Evolutionary conservation across 2,888 invertebrate species (phyloP).

Genomic region (Malthinus seriepunctatus): DNA sequence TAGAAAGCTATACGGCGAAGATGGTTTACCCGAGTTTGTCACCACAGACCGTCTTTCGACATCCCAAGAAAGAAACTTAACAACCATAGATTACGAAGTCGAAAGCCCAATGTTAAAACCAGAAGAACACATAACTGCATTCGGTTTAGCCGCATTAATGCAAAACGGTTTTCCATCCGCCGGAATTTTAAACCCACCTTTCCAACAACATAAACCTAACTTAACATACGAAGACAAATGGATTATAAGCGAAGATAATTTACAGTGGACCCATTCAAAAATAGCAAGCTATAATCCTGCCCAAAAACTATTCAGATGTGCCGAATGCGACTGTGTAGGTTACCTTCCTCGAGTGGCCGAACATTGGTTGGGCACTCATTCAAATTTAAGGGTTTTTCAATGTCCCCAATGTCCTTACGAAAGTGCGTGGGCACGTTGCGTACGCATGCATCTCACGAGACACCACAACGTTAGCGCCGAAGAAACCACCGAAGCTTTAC

Average conservation of each 20-base stretch:
- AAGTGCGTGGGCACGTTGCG: slow-evolving; percentile 76
- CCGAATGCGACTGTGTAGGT: slow-evolving; percentile 76
- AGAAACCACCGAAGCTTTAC: slow-evolving; percentile 63
- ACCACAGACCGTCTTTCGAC: slow-evolving; percentile 46
- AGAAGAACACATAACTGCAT: slow-evolving; percentile 73
- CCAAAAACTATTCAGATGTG: slow-evolving; percentile 74
- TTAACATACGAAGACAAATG: slow-evolving; percentile 57
- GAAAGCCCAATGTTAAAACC: slow-evolving; percentile 62
- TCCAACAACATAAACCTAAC: slow-evolving; percentile 53
- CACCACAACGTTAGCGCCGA: slow-evolving; percentile 72
- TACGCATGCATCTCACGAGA: slow-evolving; percentile 71
- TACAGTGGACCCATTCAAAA: slow-evolving; percentile 78
- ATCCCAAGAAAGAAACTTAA: slow-evolving; percentile 49
- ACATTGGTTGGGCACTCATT: slow-evolving; percentile 78
- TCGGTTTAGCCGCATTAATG: slow-evolving; percentile 77
- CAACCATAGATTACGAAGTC: slow-evolving; percentile 57
- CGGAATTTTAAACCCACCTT: slow-evolving; percentile 65
- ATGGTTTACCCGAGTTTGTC: slow-evolving; percentile 57
- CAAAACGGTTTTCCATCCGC: slow-evolving; percentile 72
- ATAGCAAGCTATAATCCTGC: slow-evolving; percentile 79
- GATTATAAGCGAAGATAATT: slow-evolving; percentile 71
- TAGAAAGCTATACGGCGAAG: slow-evolving; percentile 87
- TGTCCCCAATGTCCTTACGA: slow-evolving; percentile 74
- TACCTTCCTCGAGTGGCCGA: slow-evolving; percentile 74
- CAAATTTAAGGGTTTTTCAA: slow-evolving; percentile 66